Evolutionary conservation across 2,113 vertebrate genomes (phyloP), one percentile per base, ranked within the genome.

Genomic region (Triplophysa tibetana): DNA sequence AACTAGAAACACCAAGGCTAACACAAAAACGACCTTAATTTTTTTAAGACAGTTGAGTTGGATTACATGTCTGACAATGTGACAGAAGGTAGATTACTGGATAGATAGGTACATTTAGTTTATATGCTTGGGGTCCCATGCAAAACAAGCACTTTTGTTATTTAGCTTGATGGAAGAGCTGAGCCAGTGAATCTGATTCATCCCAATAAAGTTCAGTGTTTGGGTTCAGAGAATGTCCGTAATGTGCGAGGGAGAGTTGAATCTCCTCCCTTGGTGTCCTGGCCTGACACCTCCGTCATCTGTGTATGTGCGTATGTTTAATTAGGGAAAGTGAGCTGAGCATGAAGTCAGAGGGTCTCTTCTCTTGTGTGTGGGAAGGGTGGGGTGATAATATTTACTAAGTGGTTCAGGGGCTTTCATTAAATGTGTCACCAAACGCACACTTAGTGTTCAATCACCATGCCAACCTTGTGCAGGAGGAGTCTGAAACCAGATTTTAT

Each of bases 301-400:
- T 75, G 82, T 86, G 82, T 84, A 26, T 87, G 79, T 86, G 83
- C 78, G 80, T 85, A 85, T 83, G 83, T 38, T 82, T 82, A 73
- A 82, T 78, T 82, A 67, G 26, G 45, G 19, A 70, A 77, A 76
- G 58, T 69, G 78, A 84, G 64, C 10, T 3, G 45, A 77, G 63
- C 54, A 78, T 80, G 86, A 84, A 76, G 72, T 82, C 81, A 48
- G 3, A 66, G 29, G 64, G 1, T 13, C 58, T 29, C 64, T 41
- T 56, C 33, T 29, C 2, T 29, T 67, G 41, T 82, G 61, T 78
- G 58, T 50, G 38, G 45, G 70, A 86, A 83, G 89, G 89, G 89
- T 89, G 88, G 89, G 88, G 86, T 81, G 79, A 91, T 88, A 90
- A 90, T 91, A 90, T 92, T 92, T 90, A 89, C 91, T 88, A 75